Conservation (phyloP, 2,888 invertebrate species). For the Zelleria hepariella region DNA sequence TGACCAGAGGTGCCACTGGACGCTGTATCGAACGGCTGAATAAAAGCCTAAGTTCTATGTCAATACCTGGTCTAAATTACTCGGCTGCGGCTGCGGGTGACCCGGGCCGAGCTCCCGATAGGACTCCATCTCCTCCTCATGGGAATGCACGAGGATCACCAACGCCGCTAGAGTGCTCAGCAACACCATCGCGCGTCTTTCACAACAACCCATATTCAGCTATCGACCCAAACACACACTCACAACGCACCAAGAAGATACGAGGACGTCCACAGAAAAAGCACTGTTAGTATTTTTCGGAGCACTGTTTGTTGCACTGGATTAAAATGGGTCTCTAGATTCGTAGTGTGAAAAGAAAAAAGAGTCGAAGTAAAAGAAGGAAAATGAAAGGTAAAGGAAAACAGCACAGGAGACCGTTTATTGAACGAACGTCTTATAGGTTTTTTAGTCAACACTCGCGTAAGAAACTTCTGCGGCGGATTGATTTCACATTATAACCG, state of each 20-base stretch:
- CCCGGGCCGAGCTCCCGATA: constrained; percentile 39
- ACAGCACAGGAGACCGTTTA: constrained; percentile 5
- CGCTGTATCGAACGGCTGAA: too few relatives aligned
- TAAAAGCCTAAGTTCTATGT: not conserved
- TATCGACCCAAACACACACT: not conserved
- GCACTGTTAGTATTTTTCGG: not conserved
- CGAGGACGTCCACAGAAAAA: not conserved
- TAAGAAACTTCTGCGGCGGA: constrained; percentile 13
- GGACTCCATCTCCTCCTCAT: constrained; percentile 49
- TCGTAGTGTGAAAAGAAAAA: constrained; percentile 24
- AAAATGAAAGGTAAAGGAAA: not conserved
- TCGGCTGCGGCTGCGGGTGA: constrained; percentile 33
- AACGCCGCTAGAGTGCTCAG: constrained; percentile 62
- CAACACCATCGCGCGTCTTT: constrained; percentile 51
- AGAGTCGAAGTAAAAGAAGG: constrained; percentile 23
- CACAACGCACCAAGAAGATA: not conserved
- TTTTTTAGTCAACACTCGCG: not conserved
- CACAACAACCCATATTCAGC: constrained; percentile 54
- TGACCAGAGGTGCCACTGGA: too few relatives aligned
- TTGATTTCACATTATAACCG: constrained; percentile 42
- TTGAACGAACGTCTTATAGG: not conserved
- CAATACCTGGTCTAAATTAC: constrained; percentile 41
- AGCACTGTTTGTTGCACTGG: not conserved
- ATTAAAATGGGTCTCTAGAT: constrained; percentile 6
- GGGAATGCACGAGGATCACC: constrained; percentile 61